Conservation (phyloP, 2,888 invertebrate genomes). For the Aelia acuminata region DNA sequence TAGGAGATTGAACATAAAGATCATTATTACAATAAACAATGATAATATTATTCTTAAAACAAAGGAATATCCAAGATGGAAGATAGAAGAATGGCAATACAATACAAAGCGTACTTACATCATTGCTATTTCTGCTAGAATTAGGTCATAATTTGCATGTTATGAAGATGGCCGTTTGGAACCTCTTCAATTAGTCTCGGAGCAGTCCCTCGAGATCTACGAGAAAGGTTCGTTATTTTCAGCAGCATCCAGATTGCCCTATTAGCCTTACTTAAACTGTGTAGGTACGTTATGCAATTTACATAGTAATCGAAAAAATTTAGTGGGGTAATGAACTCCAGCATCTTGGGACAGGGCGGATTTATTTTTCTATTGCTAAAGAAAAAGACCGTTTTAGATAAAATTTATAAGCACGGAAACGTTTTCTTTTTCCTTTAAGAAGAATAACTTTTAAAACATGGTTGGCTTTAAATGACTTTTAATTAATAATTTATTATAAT, state of each 20-base stretch:
- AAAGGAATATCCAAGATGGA: background rate
- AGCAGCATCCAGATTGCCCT: background rate
- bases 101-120: background rate
- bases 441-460: no score
- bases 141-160: conserved; percentile 3
- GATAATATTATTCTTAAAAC: no score
- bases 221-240: background rate
- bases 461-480: no score
- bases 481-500: no score
- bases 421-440: no score
- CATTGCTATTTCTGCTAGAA: conserved; percentile 6
- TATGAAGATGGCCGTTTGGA: background rate
- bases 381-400: no score
- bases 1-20: no score
- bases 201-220: background rate
- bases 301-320: background rate
- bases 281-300: background rate
- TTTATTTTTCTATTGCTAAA: no score
- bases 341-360: no score
- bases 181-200: background rate
- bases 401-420: no score
- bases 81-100: background rate
- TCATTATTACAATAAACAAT: no score
- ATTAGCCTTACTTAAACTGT: background rate
- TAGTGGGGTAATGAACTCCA: no score